A percentile compares a stretch with the other conserved stretches of the same genome.
phyloP scores from a whole-genome alignment of 1,140 invertebrate species.

The Lepidurus packardi region DNA sequence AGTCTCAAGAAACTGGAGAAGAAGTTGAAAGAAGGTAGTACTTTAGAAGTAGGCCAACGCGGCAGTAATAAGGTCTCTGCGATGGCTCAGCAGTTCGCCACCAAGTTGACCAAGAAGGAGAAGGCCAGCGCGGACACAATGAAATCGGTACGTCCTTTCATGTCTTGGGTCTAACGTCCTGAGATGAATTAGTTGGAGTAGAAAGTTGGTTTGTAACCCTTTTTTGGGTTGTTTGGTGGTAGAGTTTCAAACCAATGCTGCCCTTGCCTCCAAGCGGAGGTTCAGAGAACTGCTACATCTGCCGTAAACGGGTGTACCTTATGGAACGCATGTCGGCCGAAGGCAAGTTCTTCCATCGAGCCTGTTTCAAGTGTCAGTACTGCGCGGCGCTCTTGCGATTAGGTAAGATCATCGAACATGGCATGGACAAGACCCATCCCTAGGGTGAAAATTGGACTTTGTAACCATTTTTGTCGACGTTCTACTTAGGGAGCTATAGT shows the following conservation, averaged over 20 bases:
- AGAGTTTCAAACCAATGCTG: conserved; percentile 56
- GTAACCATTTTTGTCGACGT: too few species aligned
- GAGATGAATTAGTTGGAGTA: not conserved
- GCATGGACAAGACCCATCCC: too few species aligned
- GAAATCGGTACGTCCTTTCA: not conserved
- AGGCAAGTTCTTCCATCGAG: conserved; percentile 78
- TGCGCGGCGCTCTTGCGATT: conserved; percentile 62
- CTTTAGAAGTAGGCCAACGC: conserved; percentile 56
- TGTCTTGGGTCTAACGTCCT: too few species aligned
- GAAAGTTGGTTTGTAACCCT: conserved; percentile 28
- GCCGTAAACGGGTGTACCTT: conserved; percentile 76
- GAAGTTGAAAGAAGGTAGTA: conserved; percentile 71
- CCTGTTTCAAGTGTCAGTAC: conserved; percentile 73
- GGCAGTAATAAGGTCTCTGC: conserved; percentile 80
- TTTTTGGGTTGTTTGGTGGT: not conserved
- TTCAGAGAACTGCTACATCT: conserved; percentile 79
- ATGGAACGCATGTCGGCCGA: conserved; percentile 81
- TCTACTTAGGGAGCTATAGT: conserved; percentile 33
- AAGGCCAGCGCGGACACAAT: conserved; percentile 32
- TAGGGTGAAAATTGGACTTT: too few species aligned
- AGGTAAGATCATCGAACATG: conserved; percentile 46
- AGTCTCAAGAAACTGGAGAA: conserved; percentile 70
- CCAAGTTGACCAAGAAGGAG: conserved; percentile 49
- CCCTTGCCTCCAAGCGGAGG: conserved; percentile 57
- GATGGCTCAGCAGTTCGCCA: conserved; percentile 71